These are phyloP conservation scores for Bombus waltoni DNA, from an alignment of 1,140 invertebrate genomes.

Conservation along the genomic window DNA sequence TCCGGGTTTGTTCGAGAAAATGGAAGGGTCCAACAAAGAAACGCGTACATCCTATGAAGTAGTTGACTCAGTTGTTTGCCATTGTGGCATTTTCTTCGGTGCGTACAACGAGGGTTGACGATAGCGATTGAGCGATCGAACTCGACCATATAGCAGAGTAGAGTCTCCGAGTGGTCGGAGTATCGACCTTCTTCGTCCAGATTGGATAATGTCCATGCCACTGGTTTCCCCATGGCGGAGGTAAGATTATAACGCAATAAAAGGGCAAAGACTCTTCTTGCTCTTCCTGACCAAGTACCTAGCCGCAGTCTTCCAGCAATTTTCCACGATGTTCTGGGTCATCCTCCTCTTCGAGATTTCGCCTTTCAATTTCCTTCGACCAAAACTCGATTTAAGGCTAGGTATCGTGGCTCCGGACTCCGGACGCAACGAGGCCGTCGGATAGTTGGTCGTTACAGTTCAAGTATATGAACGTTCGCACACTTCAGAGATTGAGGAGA, in stretches of 20 bases:
- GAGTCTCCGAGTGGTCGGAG: neutral
- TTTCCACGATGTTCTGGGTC: constrained; percentile 31
- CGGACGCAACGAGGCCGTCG: neutral
- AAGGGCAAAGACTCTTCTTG: constrained; percentile 31
- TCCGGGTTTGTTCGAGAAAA: neutral
- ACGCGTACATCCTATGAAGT: neutral
- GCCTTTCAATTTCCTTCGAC: constrained; percentile 48
- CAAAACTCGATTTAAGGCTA: constrained; percentile 46
- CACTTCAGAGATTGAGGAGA: too few relatives aligned
- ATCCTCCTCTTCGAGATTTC: constrained; percentile 36
- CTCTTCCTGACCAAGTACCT: neutral
- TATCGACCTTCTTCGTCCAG: constrained; percentile 10
- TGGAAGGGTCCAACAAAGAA: neutral
- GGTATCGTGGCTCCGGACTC: neutral
- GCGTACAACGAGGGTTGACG: neutral
- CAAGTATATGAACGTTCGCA: neutral
- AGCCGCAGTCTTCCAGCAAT: constrained; percentile 36
- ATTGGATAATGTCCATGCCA: constrained; percentile 40
- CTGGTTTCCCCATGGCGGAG: neutral
- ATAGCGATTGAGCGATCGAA: neutral
- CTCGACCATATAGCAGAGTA: neutral
- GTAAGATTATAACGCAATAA: constrained; percentile 53
- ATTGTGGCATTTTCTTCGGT: neutral
- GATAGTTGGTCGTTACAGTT: neutral
- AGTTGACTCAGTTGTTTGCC: constrained; percentile 1